Percentiles rank a stretch among this genome's conserved stretches.
Conservation (phyloP, 1,140 invertebrate species). For the Hyposmocoma kahamanoa region DNA sequence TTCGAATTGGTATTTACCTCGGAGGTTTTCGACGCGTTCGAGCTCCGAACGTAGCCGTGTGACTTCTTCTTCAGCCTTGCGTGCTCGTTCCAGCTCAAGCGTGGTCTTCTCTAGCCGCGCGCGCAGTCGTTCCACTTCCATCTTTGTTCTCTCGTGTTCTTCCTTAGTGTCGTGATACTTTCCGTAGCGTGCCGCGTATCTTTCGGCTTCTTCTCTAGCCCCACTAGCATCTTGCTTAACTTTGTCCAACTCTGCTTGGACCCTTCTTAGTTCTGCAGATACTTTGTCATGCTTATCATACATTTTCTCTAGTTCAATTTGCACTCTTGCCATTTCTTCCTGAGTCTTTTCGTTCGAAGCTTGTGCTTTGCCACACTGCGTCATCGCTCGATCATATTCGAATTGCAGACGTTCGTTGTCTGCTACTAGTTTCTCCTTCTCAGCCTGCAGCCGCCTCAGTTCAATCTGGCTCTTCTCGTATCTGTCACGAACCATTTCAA, state of each 20-base stretch:
- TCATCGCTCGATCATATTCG: slow-evolving; percentile 88
- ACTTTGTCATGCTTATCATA: slow-evolving; percentile 92
- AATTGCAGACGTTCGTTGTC: slow-evolving; percentile 90
- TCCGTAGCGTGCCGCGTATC: slow-evolving; percentile 83
- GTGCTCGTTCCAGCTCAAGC: slow-evolving; percentile 83
- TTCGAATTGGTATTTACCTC: slow-evolving; percentile 91
- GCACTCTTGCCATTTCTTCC: slow-evolving; percentile 89
- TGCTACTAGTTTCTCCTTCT: slow-evolving; percentile 89
- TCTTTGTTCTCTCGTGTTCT: slow-evolving; percentile 85
- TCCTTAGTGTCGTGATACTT: slow-evolving; percentile 88
- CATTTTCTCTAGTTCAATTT: slow-evolving; percentile 91
- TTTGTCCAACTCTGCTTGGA: slow-evolving; percentile 84
- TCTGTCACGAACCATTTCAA: slow-evolving; percentile 90
- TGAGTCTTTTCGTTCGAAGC: slow-evolving; percentile 90
- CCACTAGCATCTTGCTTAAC: slow-evolving; percentile 81
- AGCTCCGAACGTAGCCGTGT: slow-evolving; percentile 80
- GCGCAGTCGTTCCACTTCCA: slow-evolving; percentile 88
- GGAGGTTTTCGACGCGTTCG: slow-evolving; percentile 82
- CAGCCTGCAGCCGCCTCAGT: slow-evolving; percentile 84
- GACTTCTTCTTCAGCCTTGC: slow-evolving; percentile 80
- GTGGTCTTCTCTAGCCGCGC: slow-evolving; percentile 88
- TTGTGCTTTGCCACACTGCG: slow-evolving; percentile 87
- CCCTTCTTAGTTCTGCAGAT: slow-evolving; percentile 86
- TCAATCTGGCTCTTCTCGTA: slow-evolving; percentile 93
- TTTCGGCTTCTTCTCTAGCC: slow-evolving; percentile 80